phyloP scores from a whole-genome alignment of 2,888 invertebrate species.

The Drosophila tripunctata region DNA sequence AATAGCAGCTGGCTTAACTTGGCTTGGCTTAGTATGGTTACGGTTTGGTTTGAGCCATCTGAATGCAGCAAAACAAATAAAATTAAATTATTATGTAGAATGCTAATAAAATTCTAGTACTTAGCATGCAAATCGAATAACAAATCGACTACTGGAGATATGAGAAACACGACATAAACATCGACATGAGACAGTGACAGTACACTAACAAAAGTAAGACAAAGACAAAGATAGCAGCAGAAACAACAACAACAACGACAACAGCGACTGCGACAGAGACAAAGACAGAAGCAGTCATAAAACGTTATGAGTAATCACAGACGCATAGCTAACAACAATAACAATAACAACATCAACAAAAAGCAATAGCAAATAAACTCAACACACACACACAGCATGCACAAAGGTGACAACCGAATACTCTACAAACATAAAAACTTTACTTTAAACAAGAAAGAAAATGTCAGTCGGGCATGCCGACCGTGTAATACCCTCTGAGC shows the following conservation, averaged over 20 bases:
- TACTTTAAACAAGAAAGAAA: not conserved
- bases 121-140: conserved; percentile 72
- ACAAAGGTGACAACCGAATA: not conserved
- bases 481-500: too few species aligned
- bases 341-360: conserved; percentile 11
- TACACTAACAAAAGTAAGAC: not conserved
- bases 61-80: conserved; percentile 76
- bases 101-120: conserved; percentile 70
- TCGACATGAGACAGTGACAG: not conserved
- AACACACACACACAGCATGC: not conserved
- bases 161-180: conserved; percentile 7
- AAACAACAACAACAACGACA: not conserved
- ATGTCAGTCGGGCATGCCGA: too few species aligned
- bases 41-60: conserved; percentile 5
- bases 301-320: conserved; percentile 73
- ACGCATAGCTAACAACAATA: conserved; percentile 63
- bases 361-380: conserved; percentile 9
- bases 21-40: not conserved
- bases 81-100: conserved; percentile 78
- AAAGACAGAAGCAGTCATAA: conserved; percentile 36
- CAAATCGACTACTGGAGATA: conserved; percentile 30
- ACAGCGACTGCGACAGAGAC: not conserved
- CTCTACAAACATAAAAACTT: not conserved
- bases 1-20: conserved; percentile 45
- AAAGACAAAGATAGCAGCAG: not conserved